Base-by-base conservation (phyloP, 2,797 vertebrate species). In the Helicolenus hilgendorfi region DNA sequence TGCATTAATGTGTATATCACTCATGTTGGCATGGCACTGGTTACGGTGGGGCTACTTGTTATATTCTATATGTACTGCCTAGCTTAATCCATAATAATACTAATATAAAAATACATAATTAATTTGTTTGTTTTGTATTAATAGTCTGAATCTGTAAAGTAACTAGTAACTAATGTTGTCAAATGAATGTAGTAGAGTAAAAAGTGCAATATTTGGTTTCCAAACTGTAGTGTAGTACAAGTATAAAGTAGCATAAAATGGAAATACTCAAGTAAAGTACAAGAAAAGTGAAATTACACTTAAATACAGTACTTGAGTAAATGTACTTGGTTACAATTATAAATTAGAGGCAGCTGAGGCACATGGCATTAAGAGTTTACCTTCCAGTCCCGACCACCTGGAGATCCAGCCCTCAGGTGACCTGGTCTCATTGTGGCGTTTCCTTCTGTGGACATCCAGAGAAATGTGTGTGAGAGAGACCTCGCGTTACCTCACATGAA, bases 401-500 rank as follows among this genome's bases (percentile, higher is more conserved):
- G 20, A 29, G 38, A 29, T 64, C 45, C 33, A 13, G 11, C 1
- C 59, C 6, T 72, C 18, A 55, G 45, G 35, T 81, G 60, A 71
- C 59, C 56, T 26, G 5, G 29, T 26, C 36, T 65, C 27, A 18
- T 22, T 45, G 31, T 49, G 33, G 5, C 22, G 11, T 67, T 55
- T 58, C 59, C 11, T 35, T 63, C 69, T 22, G 45, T 65, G 41
- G 18, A 69, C 56, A 29, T 41, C 24, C 31, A 41, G n/a, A 75
- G 29, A 86, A 70, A 63, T 67, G 49, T 33, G 22, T 18, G 45
- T 11, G 33, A 58, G n/a, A 24, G 33, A n/a, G 14, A 56, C 41
- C 41, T 45, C 7, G 18, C 7, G n/a, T 29, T 49, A 72, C 77
- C 62, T 88, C 58, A 65, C 22, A 70, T 78, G 64, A 76, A 58